Percentiles rank a stretch among this genome's conserved stretches.
Conservation (phyloP, 2,113 vertebrate species). For the Chauna torquata region DNA sequence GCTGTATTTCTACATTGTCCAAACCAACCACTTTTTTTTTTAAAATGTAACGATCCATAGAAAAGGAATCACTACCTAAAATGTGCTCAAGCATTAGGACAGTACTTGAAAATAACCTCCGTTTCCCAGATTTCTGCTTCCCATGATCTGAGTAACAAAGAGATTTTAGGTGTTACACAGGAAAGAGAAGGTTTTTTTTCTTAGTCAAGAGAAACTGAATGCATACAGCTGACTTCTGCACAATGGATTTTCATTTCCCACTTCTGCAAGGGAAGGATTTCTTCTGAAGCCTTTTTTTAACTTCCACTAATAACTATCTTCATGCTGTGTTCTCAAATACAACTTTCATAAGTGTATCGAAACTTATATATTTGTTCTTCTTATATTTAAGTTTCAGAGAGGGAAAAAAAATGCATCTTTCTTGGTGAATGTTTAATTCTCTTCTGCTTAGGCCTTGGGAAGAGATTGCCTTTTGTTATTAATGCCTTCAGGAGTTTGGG, state of each 20-base stretch:
- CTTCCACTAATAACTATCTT: background rate
- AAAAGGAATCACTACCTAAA: background rate
- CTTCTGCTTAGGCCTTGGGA: background rate
- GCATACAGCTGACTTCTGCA: background rate
- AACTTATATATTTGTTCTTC: background rate
- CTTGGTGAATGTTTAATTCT: background rate
- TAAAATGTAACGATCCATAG: background rate
- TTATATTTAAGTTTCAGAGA: background rate
- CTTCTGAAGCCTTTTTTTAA: background rate
- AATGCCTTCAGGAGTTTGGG: background rate
- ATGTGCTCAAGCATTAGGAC: background rate
- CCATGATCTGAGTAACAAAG: background rate
- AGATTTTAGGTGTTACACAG: background rate
- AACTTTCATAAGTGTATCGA: background rate
- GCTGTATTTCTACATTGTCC: background rate
- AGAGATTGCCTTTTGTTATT: background rate
- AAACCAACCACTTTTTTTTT: background rate
- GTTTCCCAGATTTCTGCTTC: background rate
- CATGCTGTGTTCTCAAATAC: background rate
- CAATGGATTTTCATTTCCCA: background rate
- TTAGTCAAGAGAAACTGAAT: background rate
- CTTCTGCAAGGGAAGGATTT: background rate
- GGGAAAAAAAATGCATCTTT: background rate
- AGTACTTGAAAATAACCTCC: background rate
- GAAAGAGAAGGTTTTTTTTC: background rate